A percentile compares a stretch with the other conserved stretches of the same genome.
These are phyloP conservation scores for Pseudococcus viburni DNA, from an alignment of 2,888 invertebrate genomes.

Conservation along the genomic window DNA sequence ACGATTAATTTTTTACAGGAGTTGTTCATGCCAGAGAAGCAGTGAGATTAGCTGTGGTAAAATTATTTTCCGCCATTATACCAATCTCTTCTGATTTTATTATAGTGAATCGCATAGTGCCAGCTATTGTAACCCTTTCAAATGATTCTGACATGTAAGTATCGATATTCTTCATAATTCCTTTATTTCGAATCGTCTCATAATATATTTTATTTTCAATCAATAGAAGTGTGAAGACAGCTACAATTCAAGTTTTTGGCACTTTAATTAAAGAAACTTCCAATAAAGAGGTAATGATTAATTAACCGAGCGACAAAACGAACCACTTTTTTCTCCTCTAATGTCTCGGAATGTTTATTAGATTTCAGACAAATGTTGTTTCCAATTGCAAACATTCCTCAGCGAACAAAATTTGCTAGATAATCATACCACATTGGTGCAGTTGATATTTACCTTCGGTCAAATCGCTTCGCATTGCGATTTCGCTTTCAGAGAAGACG, in stretches of 20 bases:
- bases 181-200: neutral
- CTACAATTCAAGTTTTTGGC: conserved; percentile 78
- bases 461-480: conserved; percentile 77
- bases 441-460: conserved; percentile 77
- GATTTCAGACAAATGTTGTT: conserved; percentile 75
- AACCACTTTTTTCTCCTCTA: conserved; percentile 10
- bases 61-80: conserved; percentile 76
- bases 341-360: conserved; percentile 69
- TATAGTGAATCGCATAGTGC: conserved; percentile 76
- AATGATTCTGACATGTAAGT: conserved; percentile 79
- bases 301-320: neutral
- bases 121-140: conserved; percentile 81
- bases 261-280: conserved; percentile 66
- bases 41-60: conserved; percentile 77
- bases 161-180: neutral
- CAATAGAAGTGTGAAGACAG: conserved; percentile 75
- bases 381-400: conserved; percentile 73
- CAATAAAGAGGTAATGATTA: conserved; percentile 66
- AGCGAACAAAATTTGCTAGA: conserved; percentile 71
- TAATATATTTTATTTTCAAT: conserved; percentile 51
- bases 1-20: conserved; percentile 71
- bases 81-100: conserved; percentile 75
- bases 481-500: conserved; percentile 72
- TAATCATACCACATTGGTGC: conserved; percentile 74
- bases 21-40: conserved; percentile 78